Conservation (phyloP, 2,888 invertebrate genomes). For the Tetrapedia diversipes region DNA sequence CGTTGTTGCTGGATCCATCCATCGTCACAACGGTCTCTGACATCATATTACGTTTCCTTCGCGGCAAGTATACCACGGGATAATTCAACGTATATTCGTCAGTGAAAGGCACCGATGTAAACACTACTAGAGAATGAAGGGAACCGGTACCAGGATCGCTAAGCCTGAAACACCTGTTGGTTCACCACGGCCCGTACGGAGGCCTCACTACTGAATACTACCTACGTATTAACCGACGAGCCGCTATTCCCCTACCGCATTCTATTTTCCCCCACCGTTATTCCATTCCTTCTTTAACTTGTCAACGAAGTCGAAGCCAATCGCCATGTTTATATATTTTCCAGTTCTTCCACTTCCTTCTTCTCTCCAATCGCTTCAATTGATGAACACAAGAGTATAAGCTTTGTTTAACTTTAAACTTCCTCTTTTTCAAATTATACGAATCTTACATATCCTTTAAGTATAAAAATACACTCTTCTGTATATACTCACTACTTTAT, state of each 20-base stretch:
- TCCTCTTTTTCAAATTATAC: background rate
- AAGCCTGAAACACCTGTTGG: slow-evolving; percentile 75
- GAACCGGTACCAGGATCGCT: slow-evolving; percentile 54
- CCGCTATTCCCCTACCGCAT: slow-evolving; percentile 68
- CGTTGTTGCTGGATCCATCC: slow-evolving; percentile 85
- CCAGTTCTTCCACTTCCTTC: slow-evolving; percentile 25
- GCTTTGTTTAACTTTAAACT: background rate
- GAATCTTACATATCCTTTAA: no score
- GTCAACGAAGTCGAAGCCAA: slow-evolving; percentile 42
- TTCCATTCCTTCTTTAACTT: slow-evolving; percentile 47
- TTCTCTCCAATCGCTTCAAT: background rate
- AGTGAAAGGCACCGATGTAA: slow-evolving; percentile 46
- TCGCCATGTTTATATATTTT: slow-evolving; percentile 26
- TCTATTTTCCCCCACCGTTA: slow-evolving; percentile 50
- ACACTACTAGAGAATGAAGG: slow-evolving; percentile 46
- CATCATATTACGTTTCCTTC: slow-evolving; percentile 85
- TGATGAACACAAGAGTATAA: no score
- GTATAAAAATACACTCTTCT: background rate
- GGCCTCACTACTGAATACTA: slow-evolving; percentile 74
- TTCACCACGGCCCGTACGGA: slow-evolving; percentile 73
- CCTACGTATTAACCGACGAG: slow-evolving; percentile 63
- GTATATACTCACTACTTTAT: background rate
- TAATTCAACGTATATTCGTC: slow-evolving; percentile 13
- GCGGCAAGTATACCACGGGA: slow-evolving; percentile 17
- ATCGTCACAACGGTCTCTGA: slow-evolving; percentile 93